Conservation (phyloP, 2,888 invertebrate species). For the Stegophylla sp. region DNA sequence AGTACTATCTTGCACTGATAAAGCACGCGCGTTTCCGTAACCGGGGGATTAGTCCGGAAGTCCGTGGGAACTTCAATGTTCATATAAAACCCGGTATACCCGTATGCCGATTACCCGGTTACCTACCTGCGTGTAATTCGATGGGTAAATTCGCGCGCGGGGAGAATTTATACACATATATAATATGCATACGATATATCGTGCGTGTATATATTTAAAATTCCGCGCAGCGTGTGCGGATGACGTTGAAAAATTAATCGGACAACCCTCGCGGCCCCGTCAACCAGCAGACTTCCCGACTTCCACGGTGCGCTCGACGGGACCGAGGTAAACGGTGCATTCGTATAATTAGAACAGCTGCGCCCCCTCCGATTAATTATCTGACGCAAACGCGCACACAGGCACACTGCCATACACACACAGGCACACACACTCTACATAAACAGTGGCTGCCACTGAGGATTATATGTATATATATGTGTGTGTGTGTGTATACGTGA, state of each 20-base stretch:
- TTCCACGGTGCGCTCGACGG: not conserved
- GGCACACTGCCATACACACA: not conserved
- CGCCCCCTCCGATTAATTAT: constrained; percentile 52
- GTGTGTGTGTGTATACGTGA: not conserved
- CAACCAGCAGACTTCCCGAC: not conserved
- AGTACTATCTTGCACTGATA: too few species aligned
- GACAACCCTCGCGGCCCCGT: not conserved
- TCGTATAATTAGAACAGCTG: constrained; percentile 51
- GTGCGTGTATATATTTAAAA: not conserved
- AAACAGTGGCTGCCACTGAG: not conserved
- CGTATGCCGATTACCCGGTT: too few species aligned
- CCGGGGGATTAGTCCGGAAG: too few species aligned
- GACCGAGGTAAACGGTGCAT: not conserved
- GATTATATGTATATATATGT: not conserved
- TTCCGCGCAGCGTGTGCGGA: not conserved
- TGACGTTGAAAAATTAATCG: constrained; percentile 57
- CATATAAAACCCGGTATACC: too few species aligned
- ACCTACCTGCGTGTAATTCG: not conserved
- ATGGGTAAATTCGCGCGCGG: not conserved
- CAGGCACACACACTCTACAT: not conserved
- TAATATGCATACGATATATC: too few species aligned
- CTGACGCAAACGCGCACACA: constrained; percentile 8
- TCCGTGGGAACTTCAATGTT: too few species aligned
- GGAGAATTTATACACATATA: not conserved
- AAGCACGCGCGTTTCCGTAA: too few species aligned